Evolutionary conservation across 2,113 vertebrate species (phyloP), one percentile per base, ranked within the genome.

Genomic region (Serinus canaria): DNA sequence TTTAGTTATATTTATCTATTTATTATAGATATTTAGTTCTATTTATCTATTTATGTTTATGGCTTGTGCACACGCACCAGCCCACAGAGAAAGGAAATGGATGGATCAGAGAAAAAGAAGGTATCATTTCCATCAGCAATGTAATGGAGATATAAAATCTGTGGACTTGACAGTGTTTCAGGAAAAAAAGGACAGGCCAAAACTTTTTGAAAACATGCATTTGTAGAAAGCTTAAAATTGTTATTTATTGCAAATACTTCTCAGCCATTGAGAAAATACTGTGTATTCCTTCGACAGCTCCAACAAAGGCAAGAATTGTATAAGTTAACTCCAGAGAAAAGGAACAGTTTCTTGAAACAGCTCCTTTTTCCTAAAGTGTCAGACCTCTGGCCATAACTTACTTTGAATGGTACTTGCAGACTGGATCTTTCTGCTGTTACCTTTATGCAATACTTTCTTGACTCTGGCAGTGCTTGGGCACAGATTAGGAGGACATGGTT

Each of bases 81-180:
- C 37, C 31, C 37, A 55, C 17, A 39, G 35, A 44, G 52, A 31
- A 46, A 86, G 28, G 44, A 90, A 88, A 58, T 39, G 9, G 23
- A 62, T 59, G 33, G 60, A 43, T 81, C 39, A 50, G 35, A 91
- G 56, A 52, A 84, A 68, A 90, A 19, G 22, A 59, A 70, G 47
- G 13, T 0, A 0, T 33, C 33, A 59, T 87, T 69, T 62, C 39
- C 15, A 39, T 52, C 47, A 47, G 24, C 24, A 83, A 12, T 41
- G 83, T 24, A 88, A 83, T 14, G 8, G 31, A 77, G 31, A 43
- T 59, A 20, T 39, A 89, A 67, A 58, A 59, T 82, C 37, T 30
- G 3, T 78, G 19, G 39, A 35, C 64, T 67, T 30, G 6, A 43
- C 15, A 41, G 15, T 31, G 13, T 35, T 91, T 75, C 52, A 55